Evolutionary conservation across 1,140 invertebrate genomes (phyloP).

Genomic region (Leptinotarsa texana): DNA sequence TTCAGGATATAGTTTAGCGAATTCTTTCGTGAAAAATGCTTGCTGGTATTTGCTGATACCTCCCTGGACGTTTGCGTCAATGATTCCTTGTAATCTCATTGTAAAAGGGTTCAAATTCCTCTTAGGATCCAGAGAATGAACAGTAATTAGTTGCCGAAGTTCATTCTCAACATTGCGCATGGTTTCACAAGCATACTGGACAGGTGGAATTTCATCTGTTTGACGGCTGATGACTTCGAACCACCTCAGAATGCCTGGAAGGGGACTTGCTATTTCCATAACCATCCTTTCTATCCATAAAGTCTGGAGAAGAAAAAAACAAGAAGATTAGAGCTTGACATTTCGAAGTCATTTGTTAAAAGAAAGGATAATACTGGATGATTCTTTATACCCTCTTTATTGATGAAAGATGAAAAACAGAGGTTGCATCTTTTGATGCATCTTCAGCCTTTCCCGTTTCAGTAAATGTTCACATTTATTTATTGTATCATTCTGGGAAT

Average conservation of each 20-base stretch:
- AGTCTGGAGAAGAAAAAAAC: conserved; percentile 60
- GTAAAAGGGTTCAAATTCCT: conserved; percentile 88
- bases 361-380: too few species aligned
- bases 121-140: conserved; percentile 77
- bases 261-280: conserved; percentile 75
- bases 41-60: conserved; percentile 94
- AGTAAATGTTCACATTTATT: too few species aligned
- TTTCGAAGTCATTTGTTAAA: too few species aligned
- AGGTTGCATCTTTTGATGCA: too few species aligned
- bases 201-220: conserved; percentile 84
- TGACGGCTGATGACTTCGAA: conserved; percentile 84
- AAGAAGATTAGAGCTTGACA: background rate
- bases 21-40: conserved; percentile 86
- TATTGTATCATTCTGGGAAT: too few species aligned
- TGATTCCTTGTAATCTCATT: conserved; percentile 90
- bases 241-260: conserved; percentile 94
- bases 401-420: too few species aligned
- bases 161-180: conserved; percentile 87
- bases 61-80: conserved; percentile 95
- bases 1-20: conserved; percentile 73
- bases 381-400: too few species aligned
- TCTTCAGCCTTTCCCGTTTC: too few species aligned
- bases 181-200: conserved; percentile 92
- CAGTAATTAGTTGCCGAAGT: conserved; percentile 73
- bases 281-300: conserved; percentile 96